These are phyloP conservation scores for Drosophila novamexicana DNA, from an alignment of 1,140 invertebrate species.

Conservation along the genomic window DNA sequence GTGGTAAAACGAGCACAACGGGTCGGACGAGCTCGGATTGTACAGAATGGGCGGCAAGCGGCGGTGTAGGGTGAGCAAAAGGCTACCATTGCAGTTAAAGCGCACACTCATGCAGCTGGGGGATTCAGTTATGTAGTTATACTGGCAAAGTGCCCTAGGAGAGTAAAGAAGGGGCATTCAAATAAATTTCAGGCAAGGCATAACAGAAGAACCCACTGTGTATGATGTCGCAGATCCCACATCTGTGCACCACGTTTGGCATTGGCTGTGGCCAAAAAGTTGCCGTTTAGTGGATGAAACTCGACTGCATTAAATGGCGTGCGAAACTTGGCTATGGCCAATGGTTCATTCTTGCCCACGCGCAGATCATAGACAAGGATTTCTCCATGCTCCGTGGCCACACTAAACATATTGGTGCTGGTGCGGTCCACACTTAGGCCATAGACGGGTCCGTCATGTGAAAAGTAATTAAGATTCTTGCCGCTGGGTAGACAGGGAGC, in stretches of 20 bases:
- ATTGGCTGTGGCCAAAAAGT: conserved; percentile 94
- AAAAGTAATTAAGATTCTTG: conserved; percentile 90
- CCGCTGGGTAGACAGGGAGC: conserved; percentile 85
- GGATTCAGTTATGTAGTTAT: conserved; percentile 88
- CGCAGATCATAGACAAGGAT: conserved; percentile 91
- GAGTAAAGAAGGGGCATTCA: neutral
- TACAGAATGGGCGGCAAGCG: conserved; percentile 94
- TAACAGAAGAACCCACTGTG: conserved; percentile 86
- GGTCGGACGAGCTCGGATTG: conserved; percentile 87
- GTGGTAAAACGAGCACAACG: conserved; percentile 94
- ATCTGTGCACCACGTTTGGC: conserved; percentile 94
- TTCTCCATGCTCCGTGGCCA: conserved; percentile 95
- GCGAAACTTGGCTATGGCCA: conserved; percentile 87
- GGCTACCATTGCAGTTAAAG: conserved; percentile 92
- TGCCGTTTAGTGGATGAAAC: conserved; percentile 93
- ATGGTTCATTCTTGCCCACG: conserved; percentile 85
- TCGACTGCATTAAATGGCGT: conserved; percentile 95
- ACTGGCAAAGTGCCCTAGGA: conserved; percentile 88
- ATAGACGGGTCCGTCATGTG: conserved; percentile 95
- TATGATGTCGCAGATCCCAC: conserved; percentile 94
- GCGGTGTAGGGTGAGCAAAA: conserved; percentile 92
- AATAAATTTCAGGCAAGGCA: too few species aligned
- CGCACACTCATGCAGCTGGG: conserved; percentile 96
- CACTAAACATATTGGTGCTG: conserved; percentile 93
- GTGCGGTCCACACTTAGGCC: conserved; percentile 93